Conservation (phyloP, 2,797 vertebrate species). For the Enteromius fasciolatus region DNA sequence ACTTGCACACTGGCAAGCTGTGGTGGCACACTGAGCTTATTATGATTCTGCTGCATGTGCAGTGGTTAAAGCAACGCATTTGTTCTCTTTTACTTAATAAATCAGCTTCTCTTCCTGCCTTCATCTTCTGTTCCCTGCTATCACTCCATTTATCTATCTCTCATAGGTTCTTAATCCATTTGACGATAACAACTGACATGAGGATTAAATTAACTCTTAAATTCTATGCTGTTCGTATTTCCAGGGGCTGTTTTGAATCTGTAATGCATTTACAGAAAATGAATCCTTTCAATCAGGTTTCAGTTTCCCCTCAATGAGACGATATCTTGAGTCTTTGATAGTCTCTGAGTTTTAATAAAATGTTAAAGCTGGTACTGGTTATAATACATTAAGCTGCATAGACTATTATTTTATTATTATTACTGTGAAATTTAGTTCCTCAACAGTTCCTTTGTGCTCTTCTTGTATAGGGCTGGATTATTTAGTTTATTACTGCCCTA, state of each 20-base stretch:
- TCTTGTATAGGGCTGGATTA: not conserved
- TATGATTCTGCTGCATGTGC: slow-evolving; percentile 58
- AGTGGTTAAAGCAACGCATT: slow-evolving; percentile 40
- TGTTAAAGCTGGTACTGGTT: not conserved
- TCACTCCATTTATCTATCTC: slow-evolving; percentile 19
- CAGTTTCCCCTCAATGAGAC: not conserved
- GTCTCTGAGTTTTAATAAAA: slow-evolving; percentile 13
- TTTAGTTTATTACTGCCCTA: not conserved
- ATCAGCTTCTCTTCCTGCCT: slow-evolving; percentile 35
- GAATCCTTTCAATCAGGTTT: slow-evolving; percentile 13
- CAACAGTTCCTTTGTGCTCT: not conserved
- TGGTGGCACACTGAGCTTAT: slow-evolving; percentile 58
- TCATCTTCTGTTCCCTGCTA: not conserved
- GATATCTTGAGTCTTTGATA: not conserved
- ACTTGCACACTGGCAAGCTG: slow-evolving; percentile 58
- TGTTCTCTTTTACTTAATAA: slow-evolving; percentile 49
- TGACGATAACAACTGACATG: not conserved
- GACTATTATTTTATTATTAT: not conserved
- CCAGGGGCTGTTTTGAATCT: slow-evolving; percentile 6
- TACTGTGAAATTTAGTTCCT: not conserved
- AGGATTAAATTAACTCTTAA: slow-evolving; percentile 13
- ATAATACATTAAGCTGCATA: slow-evolving; percentile 3
- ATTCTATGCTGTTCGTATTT: not conserved
- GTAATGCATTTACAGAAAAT: slow-evolving; percentile 26
- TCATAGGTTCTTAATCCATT: not conserved